Conservation (phyloP, 2,888 invertebrate species). For the Caenorhabditis plicata region DNA sequence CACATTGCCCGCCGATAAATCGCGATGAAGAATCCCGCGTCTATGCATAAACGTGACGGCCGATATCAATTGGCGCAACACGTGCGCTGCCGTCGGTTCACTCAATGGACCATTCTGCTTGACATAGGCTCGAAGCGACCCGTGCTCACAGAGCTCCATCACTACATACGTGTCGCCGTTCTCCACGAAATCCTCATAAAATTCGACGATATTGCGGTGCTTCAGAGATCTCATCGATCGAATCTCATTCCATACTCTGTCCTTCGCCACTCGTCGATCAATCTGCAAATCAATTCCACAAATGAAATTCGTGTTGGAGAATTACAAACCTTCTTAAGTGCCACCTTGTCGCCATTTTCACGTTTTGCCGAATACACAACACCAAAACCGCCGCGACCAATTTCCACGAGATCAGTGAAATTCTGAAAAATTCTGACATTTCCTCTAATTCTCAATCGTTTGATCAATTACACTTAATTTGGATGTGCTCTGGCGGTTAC, state of each 20-base stretch:
- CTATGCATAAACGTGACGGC: slow-evolving; percentile 39
- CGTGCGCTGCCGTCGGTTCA: slow-evolving; percentile 30
- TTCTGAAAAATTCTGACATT: slow-evolving; percentile 8
- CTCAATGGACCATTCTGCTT: slow-evolving; percentile 25
- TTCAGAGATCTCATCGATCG: slow-evolving; percentile 16
- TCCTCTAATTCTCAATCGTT: neutral
- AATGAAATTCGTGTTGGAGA: neutral
- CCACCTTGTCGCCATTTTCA: slow-evolving; percentile 34
- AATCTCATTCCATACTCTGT: slow-evolving; percentile 14
- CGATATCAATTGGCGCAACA: slow-evolving; percentile 40
- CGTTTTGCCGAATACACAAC: slow-evolving; percentile 33
- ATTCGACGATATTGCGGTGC: slow-evolving; percentile 27
- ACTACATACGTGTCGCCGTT: slow-evolving; percentile 35
- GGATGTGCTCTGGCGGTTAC: slow-evolving; percentile 2
- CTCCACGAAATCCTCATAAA: slow-evolving; percentile 30
- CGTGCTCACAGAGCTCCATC: slow-evolving; percentile 44
- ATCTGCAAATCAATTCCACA: slow-evolving; percentile 14
- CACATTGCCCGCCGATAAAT: slow-evolving; percentile 48
- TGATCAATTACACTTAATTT: slow-evolving; percentile 11
- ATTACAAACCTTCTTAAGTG: slow-evolving; percentile 39
- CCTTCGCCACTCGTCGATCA: slow-evolving; percentile 2
- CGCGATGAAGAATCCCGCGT: slow-evolving; percentile 38
- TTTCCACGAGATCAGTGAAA: slow-evolving; percentile 18
- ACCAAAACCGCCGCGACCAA: slow-evolving; percentile 43
- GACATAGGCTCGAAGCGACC: slow-evolving; percentile 33